A percentile compares a stretch with the other conserved stretches of the same genome.
Conservation (phyloP, 2,888 invertebrate genomes). For the Alloscopus bannaensis region DNA sequence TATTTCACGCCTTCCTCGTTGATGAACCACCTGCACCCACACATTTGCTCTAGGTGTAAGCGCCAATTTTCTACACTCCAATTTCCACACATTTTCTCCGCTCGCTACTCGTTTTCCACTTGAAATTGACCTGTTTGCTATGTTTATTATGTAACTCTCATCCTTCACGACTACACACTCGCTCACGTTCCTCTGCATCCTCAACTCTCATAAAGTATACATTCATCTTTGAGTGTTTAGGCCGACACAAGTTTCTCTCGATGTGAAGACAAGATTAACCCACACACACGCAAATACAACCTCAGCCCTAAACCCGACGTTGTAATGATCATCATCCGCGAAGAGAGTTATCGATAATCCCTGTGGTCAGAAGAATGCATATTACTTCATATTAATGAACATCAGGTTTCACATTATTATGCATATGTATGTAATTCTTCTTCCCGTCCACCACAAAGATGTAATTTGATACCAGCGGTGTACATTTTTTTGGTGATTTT, state of each 20-base stretch:
- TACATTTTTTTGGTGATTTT: too few species aligned
- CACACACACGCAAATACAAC: not conserved
- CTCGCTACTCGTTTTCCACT: conserved; percentile 20
- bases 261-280: conserved; percentile 6
- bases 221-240: too few species aligned
- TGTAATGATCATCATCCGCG: too few species aligned
- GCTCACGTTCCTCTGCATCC: too few species aligned
- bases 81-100: conserved; percentile 5
- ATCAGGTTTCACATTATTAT: conserved; percentile 9
- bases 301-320: too few species aligned
- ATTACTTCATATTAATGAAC: conserved; percentile 18
- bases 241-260: too few species aligned
- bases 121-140: conserved; percentile 28
- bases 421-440: conserved; percentile 8
- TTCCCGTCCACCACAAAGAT: too few species aligned
- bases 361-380: conserved; percentile 9
- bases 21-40: conserved; percentile 1
- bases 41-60: conserved; percentile 1
- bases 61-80: not conserved
- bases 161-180: too few species aligned
- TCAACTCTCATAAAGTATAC: too few species aligned
- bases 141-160: conserved; percentile 2
- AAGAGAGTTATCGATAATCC: not conserved
- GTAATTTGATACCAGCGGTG: too few species aligned
- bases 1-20: conserved; percentile 39